phyloP scores from a whole-genome alignment of 2,113 vertebrate species.

The Sylvia atricapilla region DNA sequence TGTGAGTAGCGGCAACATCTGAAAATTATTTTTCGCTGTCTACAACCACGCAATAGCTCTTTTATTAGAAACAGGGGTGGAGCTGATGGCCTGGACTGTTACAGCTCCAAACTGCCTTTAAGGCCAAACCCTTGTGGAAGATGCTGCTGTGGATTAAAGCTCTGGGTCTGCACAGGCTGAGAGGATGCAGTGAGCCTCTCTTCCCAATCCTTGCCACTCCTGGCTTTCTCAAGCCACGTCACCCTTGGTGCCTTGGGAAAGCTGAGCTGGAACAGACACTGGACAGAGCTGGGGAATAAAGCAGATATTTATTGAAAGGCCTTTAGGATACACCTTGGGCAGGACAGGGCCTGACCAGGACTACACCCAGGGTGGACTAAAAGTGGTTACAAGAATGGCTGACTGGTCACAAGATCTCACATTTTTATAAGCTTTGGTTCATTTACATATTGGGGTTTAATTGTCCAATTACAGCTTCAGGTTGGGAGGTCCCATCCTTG shows the following conservation, averaged over 20 bases:
- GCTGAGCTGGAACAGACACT: background rate
- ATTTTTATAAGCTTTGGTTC: background rate
- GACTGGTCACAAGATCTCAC: background rate
- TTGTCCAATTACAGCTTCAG: background rate
- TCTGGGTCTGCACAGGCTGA: background rate
- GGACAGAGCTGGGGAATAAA: background rate
- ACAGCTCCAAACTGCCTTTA: background rate
- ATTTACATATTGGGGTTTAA: background rate
- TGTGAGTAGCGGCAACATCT: slow-evolving; percentile 55
- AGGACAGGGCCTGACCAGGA: background rate
- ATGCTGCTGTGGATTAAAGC: background rate
- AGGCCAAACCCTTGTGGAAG: background rate
- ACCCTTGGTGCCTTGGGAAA: background rate
- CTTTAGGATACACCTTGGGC: background rate
- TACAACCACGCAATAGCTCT: slow-evolving; percentile 5
- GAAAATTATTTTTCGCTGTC: slow-evolving; percentile 35
- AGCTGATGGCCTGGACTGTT: background rate
- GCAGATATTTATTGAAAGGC: background rate
- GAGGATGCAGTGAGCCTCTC: background rate
- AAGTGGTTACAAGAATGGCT: background rate
- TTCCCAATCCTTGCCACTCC: background rate
- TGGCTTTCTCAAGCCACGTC: background rate
- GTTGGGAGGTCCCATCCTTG: background rate
- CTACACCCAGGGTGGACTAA: background rate
- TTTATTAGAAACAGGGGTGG: background rate